phyloP scores from a whole-genome alignment of 2,888 invertebrate genomes.

The Hedya salicella region DNA sequence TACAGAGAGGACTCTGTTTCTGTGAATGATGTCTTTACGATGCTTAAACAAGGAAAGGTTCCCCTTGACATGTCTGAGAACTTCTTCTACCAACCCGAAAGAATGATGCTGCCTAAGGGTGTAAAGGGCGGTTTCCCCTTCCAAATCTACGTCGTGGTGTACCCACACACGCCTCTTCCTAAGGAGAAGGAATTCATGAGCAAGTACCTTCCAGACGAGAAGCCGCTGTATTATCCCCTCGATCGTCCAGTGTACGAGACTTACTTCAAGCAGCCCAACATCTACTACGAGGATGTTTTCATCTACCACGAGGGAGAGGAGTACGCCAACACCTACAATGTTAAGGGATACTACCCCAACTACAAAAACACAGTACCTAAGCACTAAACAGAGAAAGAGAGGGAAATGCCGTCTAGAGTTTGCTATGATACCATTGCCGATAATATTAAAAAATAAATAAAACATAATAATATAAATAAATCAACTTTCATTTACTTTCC shows the following conservation, averaged over 20 bases:
- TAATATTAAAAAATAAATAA: too few species aligned
- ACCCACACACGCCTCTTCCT: slow-evolving; percentile 65
- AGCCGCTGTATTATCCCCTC: slow-evolving; percentile 84
- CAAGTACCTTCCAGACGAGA: slow-evolving; percentile 74
- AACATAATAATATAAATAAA: too few species aligned
- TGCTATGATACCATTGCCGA: neutral
- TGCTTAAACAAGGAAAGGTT: slow-evolving; percentile 82
- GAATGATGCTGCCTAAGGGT: slow-evolving; percentile 22
- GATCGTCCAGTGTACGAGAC: slow-evolving; percentile 79
- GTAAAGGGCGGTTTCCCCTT: slow-evolving; percentile 15
- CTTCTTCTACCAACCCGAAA: neutral
- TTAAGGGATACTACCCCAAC: slow-evolving; percentile 26
- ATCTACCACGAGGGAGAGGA: slow-evolving; percentile 80
- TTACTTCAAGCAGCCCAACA: slow-evolving; percentile 83
- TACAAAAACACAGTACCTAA: slow-evolving; percentile 9
- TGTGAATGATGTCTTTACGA: slow-evolving; percentile 84
- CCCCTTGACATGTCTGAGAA: slow-evolving; percentile 65
- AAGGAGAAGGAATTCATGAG: slow-evolving; percentile 58
- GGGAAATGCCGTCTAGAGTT: neutral
- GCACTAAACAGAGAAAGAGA: neutral
- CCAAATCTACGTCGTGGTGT: slow-evolving; percentile 13
- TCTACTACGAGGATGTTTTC: slow-evolving; percentile 85
- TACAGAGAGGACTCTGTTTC: slow-evolving; percentile 87
- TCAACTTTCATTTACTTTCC: too few species aligned
- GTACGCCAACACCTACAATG: slow-evolving; percentile 61